phyloP scores from a whole-genome alignment of 2,888 invertebrate genomes.

The Diplolepis rosae region DNA sequence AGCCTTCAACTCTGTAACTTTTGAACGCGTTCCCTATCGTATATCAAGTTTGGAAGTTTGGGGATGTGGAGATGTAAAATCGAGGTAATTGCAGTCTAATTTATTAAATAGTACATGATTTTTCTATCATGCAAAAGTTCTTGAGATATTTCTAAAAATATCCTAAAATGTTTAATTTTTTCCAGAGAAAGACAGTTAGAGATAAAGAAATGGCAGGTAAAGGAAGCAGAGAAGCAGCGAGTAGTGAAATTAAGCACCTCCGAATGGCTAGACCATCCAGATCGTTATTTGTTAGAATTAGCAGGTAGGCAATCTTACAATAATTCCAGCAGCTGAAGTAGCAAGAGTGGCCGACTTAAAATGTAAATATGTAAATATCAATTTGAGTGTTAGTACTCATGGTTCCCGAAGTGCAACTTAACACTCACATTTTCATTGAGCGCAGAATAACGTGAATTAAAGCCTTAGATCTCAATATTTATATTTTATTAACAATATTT shows the following conservation, averaged over 20 bases:
- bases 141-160: no score
- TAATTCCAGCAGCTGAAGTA: slow-evolving; percentile 76
- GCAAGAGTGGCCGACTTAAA: not conserved
- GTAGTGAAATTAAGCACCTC: slow-evolving; percentile 90
- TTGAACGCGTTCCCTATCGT: slow-evolving; percentile 74
- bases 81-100: slow-evolving; percentile 72
- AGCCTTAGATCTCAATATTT: not conserved
- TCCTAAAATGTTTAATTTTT: slow-evolving; percentile 47
- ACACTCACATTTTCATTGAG: not conserved
- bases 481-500: slow-evolving; percentile 1
- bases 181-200: slow-evolving; percentile 88
- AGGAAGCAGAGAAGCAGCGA: slow-evolving; percentile 89
- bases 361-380: slow-evolving; percentile 46
- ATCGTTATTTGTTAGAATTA: slow-evolving; percentile 91
- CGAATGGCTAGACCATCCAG: slow-evolving; percentile 97
- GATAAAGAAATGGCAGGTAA: slow-evolving; percentile 92
- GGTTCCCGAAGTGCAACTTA: not conserved
- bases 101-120: not conserved
- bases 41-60: slow-evolving; percentile 80
- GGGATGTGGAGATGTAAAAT: slow-evolving; percentile 86
- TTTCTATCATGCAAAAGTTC: no score
- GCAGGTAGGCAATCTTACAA: slow-evolving; percentile 90
- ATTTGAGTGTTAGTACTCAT: not conserved
- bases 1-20: slow-evolving; percentile 65
- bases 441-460: not conserved